Evolutionary conservation across 2,113 vertebrate genomes (phyloP), one percentile per base, ranked within the genome.

Genomic region (Falcunculus frontatus): DNA sequence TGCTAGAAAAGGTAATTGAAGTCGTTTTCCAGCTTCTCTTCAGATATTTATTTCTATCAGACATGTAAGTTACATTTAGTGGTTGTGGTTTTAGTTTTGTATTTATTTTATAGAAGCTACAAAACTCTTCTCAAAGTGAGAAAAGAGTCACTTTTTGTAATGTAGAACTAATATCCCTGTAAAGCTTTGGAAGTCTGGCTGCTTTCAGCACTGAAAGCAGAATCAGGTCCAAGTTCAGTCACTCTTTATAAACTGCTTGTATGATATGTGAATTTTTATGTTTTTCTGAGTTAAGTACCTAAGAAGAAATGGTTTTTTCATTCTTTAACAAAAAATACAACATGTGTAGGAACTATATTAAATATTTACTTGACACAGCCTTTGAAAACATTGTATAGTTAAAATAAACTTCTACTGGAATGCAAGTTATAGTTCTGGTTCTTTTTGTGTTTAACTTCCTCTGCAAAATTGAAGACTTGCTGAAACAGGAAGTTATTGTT

Each of bases 1-100:
- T 99, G 73, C 97, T 99, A 70, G 99, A 99, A 98, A 98, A 99
- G 98, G 99, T 99, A 98, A 93, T 74, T 30, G 27, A 62, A 7
- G 13, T 12, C n/a, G 56, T 35, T 76, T 68, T 33, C 18, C 6
- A 16, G 26, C 6, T 64, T 90, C 10, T 56, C 23, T 47, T 69
- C 22, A 25, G 10, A 18, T 42, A n/a, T 91, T 85, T 85, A 15
- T 83, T 93, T 68, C 44, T 60, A 0, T 22, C 5, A 6, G 59
- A 21, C 1, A 0, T 10, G 0, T 20, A 32, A 56, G 17, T 56
- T 74, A 14, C 27, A 13, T 26, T 60, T 39, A 46, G 10, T 6
- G 1, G 19, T 27, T 70, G 13, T 7, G 21, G 1, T 56, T 82
- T 53, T 35, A 53, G 5, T 35, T 94, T 73, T 56, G 37, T 26